A percentile compares a stretch with the other conserved stretches of the same genome.
These are phyloP conservation scores for Geococcyx californianus DNA, from an alignment of 2,113 vertebrate species.

Conservation along the genomic window DNA sequence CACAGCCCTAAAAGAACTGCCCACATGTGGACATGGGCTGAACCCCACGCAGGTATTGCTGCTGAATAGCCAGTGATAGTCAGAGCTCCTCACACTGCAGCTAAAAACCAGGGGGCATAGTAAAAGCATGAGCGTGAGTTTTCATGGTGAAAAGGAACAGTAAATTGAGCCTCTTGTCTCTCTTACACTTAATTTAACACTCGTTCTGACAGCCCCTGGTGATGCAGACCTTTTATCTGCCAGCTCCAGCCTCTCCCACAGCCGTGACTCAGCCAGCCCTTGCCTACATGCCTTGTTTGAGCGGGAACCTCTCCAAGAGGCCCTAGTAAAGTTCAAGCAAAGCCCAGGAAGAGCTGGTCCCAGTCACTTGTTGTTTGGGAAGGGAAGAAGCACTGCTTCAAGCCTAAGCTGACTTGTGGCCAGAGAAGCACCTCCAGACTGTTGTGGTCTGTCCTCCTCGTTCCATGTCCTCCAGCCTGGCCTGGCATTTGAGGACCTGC, in stretches of 20 bases:
- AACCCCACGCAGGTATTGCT: background rate
- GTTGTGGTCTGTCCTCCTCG: background rate
- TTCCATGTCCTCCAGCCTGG: background rate
- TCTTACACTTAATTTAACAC: constrained; percentile 1
- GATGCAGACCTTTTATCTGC: background rate
- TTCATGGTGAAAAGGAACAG: background rate
- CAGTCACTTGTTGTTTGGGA: background rate
- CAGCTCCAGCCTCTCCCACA: background rate
- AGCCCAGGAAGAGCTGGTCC: background rate
- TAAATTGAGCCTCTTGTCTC: background rate
- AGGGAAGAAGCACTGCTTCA: background rate
- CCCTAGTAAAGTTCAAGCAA: background rate
- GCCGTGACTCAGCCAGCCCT: background rate
- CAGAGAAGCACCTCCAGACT: background rate
- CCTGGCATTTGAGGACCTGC: background rate
- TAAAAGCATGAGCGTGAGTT: background rate
- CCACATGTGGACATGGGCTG: fast-evolving
- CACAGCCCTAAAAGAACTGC: background rate
- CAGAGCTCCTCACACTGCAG: background rate
- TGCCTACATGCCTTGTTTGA: background rate
- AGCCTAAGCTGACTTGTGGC: background rate
- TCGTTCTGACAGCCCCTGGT: background rate
- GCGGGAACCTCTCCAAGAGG: background rate
- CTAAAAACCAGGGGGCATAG: background rate
- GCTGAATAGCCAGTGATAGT: background rate